Evolutionary conservation across 2,888 invertebrate genomes (phyloP), one percentile per base, ranked within the genome.

Genomic region (Synanthedon formicaeformis): DNA sequence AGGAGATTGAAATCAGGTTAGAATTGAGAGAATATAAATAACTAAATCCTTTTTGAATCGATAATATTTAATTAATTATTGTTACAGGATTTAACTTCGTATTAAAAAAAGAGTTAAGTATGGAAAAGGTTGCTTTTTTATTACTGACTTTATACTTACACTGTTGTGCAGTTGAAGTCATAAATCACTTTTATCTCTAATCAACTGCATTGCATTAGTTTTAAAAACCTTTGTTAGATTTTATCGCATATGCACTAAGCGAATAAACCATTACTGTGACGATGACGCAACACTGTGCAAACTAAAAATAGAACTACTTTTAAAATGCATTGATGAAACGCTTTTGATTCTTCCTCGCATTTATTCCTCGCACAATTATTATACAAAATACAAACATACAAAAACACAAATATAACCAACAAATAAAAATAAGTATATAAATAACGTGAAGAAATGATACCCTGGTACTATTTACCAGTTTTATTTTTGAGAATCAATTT

Each of bases 1-100:
- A 64, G 73, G 74, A 67, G 4, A 49, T 12, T 6, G n/a, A 45
- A 45, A 45, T 45, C 13, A n/a, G 45, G 45, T 45, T 45, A 45
- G 5, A 45, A n/a, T 45, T 45, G 14, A 5, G 14, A 5, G 45
- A 34, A 10, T 34, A 14, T n/a, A 13, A 45, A 13, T 45, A 45
- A 45, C 11, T 45, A 13, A 45, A 14, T 8, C n/a, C 13, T 45
- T 45, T 45, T 45, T 13, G 13, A 8, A 34, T 34, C 2, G 34
- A 10, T 34, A 23, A 5, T 23, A 23, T 23, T 23, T 5, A 5
- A 23, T 23, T 23, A 23, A 23, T 23, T 23, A 23, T 23, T 23
- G 4, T 23, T 23, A 23, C 23, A 23, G 23, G 23, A 23, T 23
- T 23, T 23, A 23, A 23, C 23, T 23, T 4, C 4, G 1, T 23